A percentile compares a stretch with the other conserved stretches of the same genome.
Evolutionary conservation across 2,888 invertebrate species (phyloP).

Genomic region (Ectemnius lituratus): DNA sequence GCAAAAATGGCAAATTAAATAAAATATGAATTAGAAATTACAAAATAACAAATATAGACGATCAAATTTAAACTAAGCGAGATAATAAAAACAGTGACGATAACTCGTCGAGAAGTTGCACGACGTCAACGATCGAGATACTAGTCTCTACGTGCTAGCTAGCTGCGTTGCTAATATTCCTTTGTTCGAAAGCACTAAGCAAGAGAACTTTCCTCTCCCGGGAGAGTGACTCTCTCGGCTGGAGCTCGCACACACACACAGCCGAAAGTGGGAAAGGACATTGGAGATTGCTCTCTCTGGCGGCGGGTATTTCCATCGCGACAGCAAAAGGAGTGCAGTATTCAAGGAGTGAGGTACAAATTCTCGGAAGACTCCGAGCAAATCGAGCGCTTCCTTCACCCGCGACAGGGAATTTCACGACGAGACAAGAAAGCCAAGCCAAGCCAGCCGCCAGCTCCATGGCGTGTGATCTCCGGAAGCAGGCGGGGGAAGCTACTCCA

Average conservation of each 20-base stretch:
- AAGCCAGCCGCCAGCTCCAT: background rate
- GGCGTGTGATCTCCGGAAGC: background rate
- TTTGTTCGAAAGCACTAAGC: background rate
- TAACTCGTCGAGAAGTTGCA: too few species aligned
- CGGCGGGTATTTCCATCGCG: background rate
- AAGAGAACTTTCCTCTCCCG: background rate
- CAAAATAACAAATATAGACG: too few species aligned
- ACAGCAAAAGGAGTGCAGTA: background rate
- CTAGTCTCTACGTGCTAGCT: too few species aligned
- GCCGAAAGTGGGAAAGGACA: background rate
- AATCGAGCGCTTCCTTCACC: slow-evolving; percentile 1
- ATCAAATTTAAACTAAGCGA: too few species aligned
- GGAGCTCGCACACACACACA: too few species aligned
- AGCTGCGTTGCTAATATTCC: too few species aligned
- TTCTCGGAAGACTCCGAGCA: background rate
- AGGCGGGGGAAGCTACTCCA: background rate
- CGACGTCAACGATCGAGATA: too few species aligned
- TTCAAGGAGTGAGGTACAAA: background rate
- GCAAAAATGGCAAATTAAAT: too few species aligned
- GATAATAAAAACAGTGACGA: too few species aligned
- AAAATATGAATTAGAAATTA: too few species aligned
- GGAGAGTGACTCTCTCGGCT: too few species aligned
- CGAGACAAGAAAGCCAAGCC: background rate
- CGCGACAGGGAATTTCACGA: slow-evolving; percentile 4
- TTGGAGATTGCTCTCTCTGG: background rate